phyloP scores from a whole-genome alignment of 2,888 invertebrate genomes.

The Hypena proboscidalis region DNA sequence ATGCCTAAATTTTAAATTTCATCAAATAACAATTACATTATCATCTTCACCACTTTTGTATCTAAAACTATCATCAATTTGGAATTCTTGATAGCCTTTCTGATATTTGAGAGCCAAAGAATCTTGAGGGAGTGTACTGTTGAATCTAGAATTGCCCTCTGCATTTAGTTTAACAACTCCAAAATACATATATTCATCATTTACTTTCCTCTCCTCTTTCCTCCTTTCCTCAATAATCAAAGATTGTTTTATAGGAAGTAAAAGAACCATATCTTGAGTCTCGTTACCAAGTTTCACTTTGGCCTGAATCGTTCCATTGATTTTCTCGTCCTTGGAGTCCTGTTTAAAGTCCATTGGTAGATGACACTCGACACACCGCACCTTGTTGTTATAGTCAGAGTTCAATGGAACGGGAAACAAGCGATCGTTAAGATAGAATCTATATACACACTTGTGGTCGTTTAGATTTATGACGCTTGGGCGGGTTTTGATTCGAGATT shows the following conservation, averaged over 20 bases:
- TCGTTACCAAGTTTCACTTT: constrained; percentile 64
- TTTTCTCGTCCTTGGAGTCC: constrained; percentile 28
- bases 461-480: constrained; percentile 52
- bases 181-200: constrained; percentile 65
- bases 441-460: constrained; percentile 81
- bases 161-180: constrained; percentile 68
- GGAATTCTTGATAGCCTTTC: constrained; percentile 66
- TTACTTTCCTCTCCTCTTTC: constrained; percentile 40
- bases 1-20: not conserved
- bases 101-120: constrained; percentile 76
- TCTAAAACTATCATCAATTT: constrained; percentile 39
- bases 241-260: constrained; percentile 69
- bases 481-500: constrained; percentile 57
- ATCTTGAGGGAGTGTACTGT: constrained; percentile 57
- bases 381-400: constrained; percentile 69
- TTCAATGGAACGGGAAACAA: constrained; percentile 83
- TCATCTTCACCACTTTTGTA: constrained; percentile 55
- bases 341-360: constrained; percentile 62
- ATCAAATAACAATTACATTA: constrained; percentile 60
- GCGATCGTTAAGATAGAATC: constrained; percentile 84
- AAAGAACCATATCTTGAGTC: constrained; percentile 63
- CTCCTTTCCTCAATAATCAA: constrained; percentile 68
- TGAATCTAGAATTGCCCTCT: constrained; percentile 65
- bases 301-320: constrained; percentile 76
- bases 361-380: constrained; percentile 80